Evolutionary conservation across 2,888 invertebrate species (phyloP).

Genomic region (Dermolepida albohirtum): DNA sequence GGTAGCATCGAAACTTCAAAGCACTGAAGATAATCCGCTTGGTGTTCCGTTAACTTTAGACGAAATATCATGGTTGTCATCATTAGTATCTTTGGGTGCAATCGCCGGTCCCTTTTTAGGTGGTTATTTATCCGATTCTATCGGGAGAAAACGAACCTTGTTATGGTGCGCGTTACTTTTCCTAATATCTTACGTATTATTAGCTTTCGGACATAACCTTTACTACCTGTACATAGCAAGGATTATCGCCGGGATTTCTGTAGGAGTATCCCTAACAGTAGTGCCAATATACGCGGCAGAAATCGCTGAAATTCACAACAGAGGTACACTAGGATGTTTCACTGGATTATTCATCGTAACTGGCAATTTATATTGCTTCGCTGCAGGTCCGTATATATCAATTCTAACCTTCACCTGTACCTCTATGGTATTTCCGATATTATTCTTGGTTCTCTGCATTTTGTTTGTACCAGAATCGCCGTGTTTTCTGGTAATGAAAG

Average conservation of each 20-base stretch:
- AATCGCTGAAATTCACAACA: constrained; percentile 62
- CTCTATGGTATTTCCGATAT: constrained; percentile 29
- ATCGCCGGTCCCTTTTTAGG: constrained; percentile 76
- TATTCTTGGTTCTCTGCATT: constrained; percentile 38
- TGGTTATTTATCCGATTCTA: constrained; percentile 72
- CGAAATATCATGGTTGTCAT: constrained; percentile 80
- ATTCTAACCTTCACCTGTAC: constrained; percentile 31
- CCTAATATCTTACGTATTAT: constrained; percentile 63
- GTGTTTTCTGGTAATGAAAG: constrained; percentile 39
- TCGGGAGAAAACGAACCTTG: constrained; percentile 74
- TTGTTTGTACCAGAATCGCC: constrained; percentile 46
- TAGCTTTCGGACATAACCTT: constrained; percentile 38
- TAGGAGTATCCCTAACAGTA: constrained; percentile 69
- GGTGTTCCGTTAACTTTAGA: constrained; percentile 65
- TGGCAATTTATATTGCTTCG: constrained; percentile 42
- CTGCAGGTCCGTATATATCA: constrained; percentile 42
- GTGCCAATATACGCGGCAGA: constrained; percentile 88
- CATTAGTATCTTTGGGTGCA: constrained; percentile 74
- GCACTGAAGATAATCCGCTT: constrained; percentile 65
- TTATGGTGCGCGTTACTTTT: constrained; percentile 74
- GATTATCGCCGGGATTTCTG: constrained; percentile 35
- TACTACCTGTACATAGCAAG: constrained; percentile 43
- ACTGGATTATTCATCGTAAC: constrained; percentile 36
- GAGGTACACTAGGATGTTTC: constrained; percentile 42
- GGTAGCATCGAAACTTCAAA: constrained; percentile 49